Evolutionary conservation across 2,113 vertebrate genomes (phyloP), one percentile per base, ranked within the genome.

Genomic region (Cyprinodon variegatus): DNA sequence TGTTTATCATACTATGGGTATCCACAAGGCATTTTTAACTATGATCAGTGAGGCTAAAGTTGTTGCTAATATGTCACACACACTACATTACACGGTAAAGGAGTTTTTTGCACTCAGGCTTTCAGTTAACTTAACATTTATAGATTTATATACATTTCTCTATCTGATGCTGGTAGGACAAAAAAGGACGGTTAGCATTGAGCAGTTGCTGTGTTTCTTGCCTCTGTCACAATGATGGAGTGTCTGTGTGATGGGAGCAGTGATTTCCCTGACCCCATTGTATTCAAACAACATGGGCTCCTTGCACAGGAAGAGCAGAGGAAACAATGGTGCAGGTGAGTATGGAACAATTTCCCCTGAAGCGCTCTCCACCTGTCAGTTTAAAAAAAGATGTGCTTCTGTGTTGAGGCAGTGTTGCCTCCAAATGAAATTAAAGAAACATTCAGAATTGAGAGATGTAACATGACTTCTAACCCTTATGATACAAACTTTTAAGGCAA

Each of bases 281-380:
- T 93, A 89, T 91, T 91, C 81, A 90, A 90, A 88, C 90, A 91
- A 90, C 86, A 90, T 70, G 63, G 80, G 64, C 82, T 89, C 73
- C 85, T 90, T 84, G 81, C 68, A 91, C 92, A 93, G 88, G 90
- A 91, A 93, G 91, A 86, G 85, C 68, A 76, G 11, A 60, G 43
- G 77, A 78, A 81, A 89, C 87, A 90, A 88, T 86, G 61, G 83
- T 86, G 85, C 88, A 92, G 84, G 90, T 93, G 88, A 87, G 77
- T 81, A 29, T 73, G 64, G 68, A 72, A 86, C 79, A 80, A 87
- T 81, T 86, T 53, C 37, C 84, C 89, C 86, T 71, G 41, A 20
- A 76, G 88, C 78, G 48, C 41, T 77, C 29, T 64, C 65, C 78
- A 82, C 77, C 83, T 79, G 74, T 81, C 66, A 69, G 73, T 64